phyloP scores from a whole-genome alignment of 2,797 vertebrate genomes.

The Notamacropus eugenii region DNA sequence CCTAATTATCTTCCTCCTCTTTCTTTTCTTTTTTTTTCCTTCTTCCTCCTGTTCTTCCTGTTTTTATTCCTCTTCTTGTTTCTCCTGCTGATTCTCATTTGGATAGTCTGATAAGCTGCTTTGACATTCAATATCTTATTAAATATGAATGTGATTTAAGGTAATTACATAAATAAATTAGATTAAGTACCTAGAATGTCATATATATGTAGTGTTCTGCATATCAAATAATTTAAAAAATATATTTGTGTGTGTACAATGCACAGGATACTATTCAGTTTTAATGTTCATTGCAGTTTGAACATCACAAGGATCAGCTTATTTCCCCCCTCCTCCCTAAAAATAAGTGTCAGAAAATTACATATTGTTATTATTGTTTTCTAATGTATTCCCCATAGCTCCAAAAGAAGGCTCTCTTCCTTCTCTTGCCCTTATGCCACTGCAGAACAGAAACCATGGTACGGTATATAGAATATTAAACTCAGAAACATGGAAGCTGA shows the following conservation, averaged over 20 bases:
- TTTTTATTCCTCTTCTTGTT: not conserved
- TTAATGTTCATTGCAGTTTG: not conserved
- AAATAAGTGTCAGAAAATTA: not conserved
- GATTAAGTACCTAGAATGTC: not conserved
- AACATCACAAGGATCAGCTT: not conserved
- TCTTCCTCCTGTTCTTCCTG: not conserved
- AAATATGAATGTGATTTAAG: not conserved
- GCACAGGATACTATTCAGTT: not conserved
- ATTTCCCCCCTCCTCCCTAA: not conserved
- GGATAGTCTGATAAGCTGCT: not conserved
- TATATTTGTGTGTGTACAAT: not conserved
- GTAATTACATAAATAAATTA: not conserved
- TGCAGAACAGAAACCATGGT: not conserved
- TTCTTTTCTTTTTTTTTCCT: not conserved
- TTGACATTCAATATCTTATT: not conserved
- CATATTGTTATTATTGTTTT: not conserved
- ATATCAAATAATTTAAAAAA: not conserved
- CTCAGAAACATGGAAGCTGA: not conserved
- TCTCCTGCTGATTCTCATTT: not conserved
- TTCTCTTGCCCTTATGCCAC: not conserved
- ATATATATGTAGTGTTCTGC: not conserved
- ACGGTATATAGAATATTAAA: not conserved
- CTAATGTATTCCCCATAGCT: not conserved
- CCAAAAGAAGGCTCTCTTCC: not conserved
- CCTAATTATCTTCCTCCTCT: not conserved